Conservation (phyloP, 2,888 invertebrate species). For the Seira musarum region DNA sequence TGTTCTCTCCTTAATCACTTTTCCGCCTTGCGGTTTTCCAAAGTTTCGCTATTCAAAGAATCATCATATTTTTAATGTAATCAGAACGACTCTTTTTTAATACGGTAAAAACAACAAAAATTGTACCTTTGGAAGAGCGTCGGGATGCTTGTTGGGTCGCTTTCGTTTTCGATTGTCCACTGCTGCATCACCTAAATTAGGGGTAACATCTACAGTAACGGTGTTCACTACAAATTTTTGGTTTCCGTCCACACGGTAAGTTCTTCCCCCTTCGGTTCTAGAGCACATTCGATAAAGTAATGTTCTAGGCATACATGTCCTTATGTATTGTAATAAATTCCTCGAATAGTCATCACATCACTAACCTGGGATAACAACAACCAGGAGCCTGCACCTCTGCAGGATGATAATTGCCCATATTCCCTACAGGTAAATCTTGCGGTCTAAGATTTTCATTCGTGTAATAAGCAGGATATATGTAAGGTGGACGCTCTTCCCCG, state of each 20-base stretch:
- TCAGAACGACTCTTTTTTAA: too few species aligned
- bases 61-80: background rate
- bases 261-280: constrained; percentile 33
- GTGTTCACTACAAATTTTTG: constrained; percentile 41
- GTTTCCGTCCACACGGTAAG: constrained; percentile 26
- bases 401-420: constrained; percentile 61
- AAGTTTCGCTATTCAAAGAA: background rate
- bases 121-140: background rate
- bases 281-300: too few species aligned
- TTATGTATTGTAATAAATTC: background rate
- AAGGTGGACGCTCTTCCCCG: constrained; percentile 62
- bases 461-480: constrained; percentile 58
- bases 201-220: constrained; percentile 36
- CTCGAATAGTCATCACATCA: background rate
- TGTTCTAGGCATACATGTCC: too few species aligned
- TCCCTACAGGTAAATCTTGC: constrained; percentile 57
- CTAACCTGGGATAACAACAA: constrained; percentile 49
- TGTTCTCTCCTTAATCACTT: constrained; percentile 34
- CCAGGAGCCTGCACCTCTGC: constrained; percentile 46
- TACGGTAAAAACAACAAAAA: too few species aligned
- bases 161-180: background rate
- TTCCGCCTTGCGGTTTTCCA: constrained; percentile 20
- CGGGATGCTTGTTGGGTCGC: background rate
- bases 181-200: constrained; percentile 14
- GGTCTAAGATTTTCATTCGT: constrained; percentile 56